Percentiles rank a stretch among this genome's conserved stretches.
Conservation (phyloP, 2,888 invertebrate genomes). For the Carterocephalus palaemon region DNA sequence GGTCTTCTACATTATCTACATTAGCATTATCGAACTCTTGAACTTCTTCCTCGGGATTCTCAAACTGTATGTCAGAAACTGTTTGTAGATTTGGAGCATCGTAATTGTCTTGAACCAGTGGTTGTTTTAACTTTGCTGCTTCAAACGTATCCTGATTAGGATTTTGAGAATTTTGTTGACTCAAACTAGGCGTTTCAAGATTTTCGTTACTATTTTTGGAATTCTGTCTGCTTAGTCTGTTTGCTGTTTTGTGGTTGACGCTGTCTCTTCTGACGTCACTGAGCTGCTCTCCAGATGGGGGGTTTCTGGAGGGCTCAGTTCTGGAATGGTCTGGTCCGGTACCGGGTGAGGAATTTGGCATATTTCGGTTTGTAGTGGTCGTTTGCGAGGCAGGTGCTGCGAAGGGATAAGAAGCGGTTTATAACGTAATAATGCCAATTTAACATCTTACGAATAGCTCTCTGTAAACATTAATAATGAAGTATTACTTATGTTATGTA, state of each 20-base stretch:
- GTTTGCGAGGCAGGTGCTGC: slow-evolving; percentile 72
- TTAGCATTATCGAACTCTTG: slow-evolving; percentile 20
- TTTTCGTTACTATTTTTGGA: slow-evolving; percentile 26
- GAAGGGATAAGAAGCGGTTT: slow-evolving; percentile 30
- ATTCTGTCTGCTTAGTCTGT: slow-evolving; percentile 43
- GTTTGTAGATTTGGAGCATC: background rate
- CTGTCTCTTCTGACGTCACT: slow-evolving; percentile 40
- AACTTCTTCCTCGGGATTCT: background rate
- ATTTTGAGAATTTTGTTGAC: slow-evolving; percentile 31
- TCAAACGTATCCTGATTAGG: slow-evolving; percentile 8
- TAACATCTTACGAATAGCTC: too few species aligned
- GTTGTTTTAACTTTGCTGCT: background rate
- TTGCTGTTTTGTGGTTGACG: slow-evolving; percentile 42
- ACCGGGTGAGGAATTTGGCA: slow-evolving; percentile 53
- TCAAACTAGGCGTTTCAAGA: slow-evolving; percentile 13
- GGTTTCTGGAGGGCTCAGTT: slow-evolving; percentile 64
- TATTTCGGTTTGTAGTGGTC: slow-evolving; percentile 56
- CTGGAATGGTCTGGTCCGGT: slow-evolving; percentile 65
- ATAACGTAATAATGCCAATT: background rate
- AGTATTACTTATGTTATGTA: too few species aligned
- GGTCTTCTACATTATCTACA: slow-evolving; percentile 28
- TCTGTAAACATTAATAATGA: too few species aligned
- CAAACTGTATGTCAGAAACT: slow-evolving; percentile 4
- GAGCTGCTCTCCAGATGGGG: slow-evolving; percentile 47
- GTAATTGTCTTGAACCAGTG: background rate